Evolutionary conservation across 2,113 vertebrate species (phyloP).

Genomic region (Tetraodon nigroviridis): DNA sequence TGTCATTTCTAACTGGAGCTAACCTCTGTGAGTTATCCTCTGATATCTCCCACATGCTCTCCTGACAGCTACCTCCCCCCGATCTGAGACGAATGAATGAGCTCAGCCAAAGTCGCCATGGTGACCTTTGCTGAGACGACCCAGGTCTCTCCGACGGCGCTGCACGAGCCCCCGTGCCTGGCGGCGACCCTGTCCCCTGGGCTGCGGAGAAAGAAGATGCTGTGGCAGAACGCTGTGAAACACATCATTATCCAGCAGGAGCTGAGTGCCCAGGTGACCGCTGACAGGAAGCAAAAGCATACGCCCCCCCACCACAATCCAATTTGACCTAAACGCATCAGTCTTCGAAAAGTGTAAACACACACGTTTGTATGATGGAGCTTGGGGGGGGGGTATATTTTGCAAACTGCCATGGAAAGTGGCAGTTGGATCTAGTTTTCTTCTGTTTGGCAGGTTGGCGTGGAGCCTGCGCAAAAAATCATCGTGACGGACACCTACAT

Average conservation of each 20-base stretch:
- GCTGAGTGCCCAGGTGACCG: constrained; percentile 57
- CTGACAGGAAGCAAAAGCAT: too few relatives aligned
- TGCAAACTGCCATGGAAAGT: too few relatives aligned
- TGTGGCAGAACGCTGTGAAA: constrained; percentile 74
- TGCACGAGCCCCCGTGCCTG: constrained; percentile 41
- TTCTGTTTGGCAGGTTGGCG: constrained; percentile 46
- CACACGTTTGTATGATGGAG: too few relatives aligned
- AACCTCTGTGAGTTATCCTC: neutral
- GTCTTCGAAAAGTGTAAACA: too few relatives aligned
- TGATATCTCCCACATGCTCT: neutral
- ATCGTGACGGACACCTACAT: constrained; percentile 72
- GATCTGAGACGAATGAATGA: constrained; percentile 30
- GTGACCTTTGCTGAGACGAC: constrained; percentile 61
- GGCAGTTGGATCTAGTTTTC: neutral
- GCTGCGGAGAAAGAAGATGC: constrained; percentile 66
- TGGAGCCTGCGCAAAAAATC: constrained; percentile 70
- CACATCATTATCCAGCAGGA: constrained; percentile 71
- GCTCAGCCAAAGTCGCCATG: constrained; percentile 50
- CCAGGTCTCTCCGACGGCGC: constrained; percentile 41
- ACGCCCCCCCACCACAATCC: too few relatives aligned
- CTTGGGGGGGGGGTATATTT: too few relatives aligned
- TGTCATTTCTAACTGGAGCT: too few relatives aligned
- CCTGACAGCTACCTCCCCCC: constrained; percentile 24
- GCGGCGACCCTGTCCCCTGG: constrained; percentile 54
- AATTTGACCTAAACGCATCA: too few relatives aligned